Evolutionary conservation across 1,140 invertebrate genomes (phyloP), one percentile per base, ranked within the genome.

Genomic region (Diploscapter pachys): DNA sequence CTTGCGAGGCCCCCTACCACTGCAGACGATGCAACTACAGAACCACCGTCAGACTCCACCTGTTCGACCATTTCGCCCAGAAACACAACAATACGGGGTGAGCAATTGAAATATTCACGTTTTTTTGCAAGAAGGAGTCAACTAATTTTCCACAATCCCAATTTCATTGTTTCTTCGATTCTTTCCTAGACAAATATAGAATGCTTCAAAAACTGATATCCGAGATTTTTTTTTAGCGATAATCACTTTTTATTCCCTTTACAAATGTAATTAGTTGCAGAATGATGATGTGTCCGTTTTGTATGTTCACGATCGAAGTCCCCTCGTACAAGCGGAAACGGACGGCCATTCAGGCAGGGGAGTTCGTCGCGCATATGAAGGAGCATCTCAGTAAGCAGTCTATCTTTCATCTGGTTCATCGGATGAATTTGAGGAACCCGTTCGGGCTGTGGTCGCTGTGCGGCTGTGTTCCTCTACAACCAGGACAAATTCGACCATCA

Each of bases 21-120:
- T 76, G 75, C 54, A 31, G 50, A 9, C 59, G 57, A n/a, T 76
- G 75, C 75, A 71, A 71, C 4, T 76, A 63, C 52, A 54, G 70
- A 51, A 62, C 68, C 3, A 75, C 61, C 11, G 55, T 76, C 55
- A 48, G 75, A 4, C 3, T 11, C n/a, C 53, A 71, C 52, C 48
- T 76, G n/a, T 61, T 49, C 63, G 50, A 71, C 4, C 75, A 76
- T 56, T 76, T 73, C 62, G 52, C 54, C 56, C 55, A 72, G 13
- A 65, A 50, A 61, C 68, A 71, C 50, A 52, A 53, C 61, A 55
- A 64, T 52, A 63, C 61, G 59, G 71, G 48, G 54, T 51, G 31
- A 31, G 31, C 31, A 31, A 31, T 31, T 31, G 31, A 31, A 31
- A 31, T 31, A 31, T 31, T 31, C 31, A 31, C 31, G 31, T 31